Conservation (phyloP, 2,797 vertebrate genomes). For the Pelodytes ibericus region DNA sequence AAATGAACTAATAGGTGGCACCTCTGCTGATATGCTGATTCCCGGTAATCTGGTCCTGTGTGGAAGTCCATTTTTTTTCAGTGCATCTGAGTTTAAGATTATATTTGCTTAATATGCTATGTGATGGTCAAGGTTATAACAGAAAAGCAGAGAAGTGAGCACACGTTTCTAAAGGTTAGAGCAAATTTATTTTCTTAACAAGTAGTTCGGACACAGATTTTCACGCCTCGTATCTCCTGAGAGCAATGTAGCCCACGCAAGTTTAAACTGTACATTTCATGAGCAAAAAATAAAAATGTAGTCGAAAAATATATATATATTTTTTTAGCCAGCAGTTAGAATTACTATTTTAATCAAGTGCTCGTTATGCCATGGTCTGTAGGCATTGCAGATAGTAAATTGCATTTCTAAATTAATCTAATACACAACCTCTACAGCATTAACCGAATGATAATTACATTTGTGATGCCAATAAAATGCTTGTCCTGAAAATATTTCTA, state of each 20-base stretch:
- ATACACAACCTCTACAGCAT: conserved; percentile 19
- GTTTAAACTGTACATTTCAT: conserved; percentile 41
- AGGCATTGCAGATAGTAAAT: conserved; percentile 31
- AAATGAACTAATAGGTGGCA: too few species aligned
- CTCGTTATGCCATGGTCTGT: conserved; percentile 25
- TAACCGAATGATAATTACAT: conserved; percentile 44
- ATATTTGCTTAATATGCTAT: conserved; percentile 9
- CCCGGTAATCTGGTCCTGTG: background rate
- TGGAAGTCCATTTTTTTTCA: conserved; percentile 15
- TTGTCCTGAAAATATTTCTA: background rate
- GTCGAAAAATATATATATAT: conserved; percentile 20
- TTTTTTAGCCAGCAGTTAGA: conserved; percentile 34
- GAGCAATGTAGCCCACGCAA: conserved; percentile 40
- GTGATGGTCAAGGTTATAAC: conserved; percentile 26
- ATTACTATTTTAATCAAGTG: conserved; percentile 31
- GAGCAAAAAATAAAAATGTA: conserved; percentile 33
- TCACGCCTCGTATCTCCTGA: conserved; percentile 50
- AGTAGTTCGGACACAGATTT: conserved; percentile 36
- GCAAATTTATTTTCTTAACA: conserved; percentile 44
- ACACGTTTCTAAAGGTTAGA: conserved; percentile 39
- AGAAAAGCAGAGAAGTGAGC: background rate
- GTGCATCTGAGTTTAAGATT: conserved; percentile 25
- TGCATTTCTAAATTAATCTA: conserved; percentile 46
- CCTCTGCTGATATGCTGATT: too few species aligned
- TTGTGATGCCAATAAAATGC: conserved; percentile 31